Base-by-base conservation (phyloP, 2,888 invertebrate genomes). In the Amiota communis region DNA sequence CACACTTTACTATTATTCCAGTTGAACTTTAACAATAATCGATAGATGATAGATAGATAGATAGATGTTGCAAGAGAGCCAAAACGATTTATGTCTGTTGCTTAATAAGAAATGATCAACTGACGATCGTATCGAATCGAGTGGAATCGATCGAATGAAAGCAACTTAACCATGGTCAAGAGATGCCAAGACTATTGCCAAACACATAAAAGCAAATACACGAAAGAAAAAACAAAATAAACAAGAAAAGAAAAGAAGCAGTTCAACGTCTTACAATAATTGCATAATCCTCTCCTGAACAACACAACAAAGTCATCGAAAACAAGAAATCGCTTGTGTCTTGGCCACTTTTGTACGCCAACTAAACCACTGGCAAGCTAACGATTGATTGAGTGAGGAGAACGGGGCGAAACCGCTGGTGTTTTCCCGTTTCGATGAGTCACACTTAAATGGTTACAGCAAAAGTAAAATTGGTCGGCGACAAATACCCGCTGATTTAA, bases 1-100 rank as follows among this genome's bases (percentile, higher is more conserved):
- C 74, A 83, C 84, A 82, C 81, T 80, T 86, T 77, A 78, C 81
- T 77, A 73, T 83, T 84, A 83, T 81, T 49, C 67, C 23, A 17
- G n/a, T 2, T 59, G 23, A 17, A 23, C 8, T 20, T 59, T 59
- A 13, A n/a, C 57, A 53, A 53, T 53, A 15, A 53, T 53, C 13
- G 3, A 8, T n/a, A 59, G 49, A 13, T 71, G 79, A n/a, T n/a
- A n/a, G n/a, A n/a, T n/a, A n/a, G n/a, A n/a, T n/a, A n/a, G n/a
- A n/a, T 82, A 77, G 82, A 81, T 76, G 78, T 72, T 74, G 71
- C 70, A 77, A 76, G 81, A 83, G 80, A 82, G 75, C 82, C 82
- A 20, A 82, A 68, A 72, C 59, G 72, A n/a, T 8, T 23, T 3
- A 23, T 23, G 23, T 23, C 23, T 2, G 23, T 23, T 23, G 23